Evolutionary conservation across 2,113 vertebrate species (phyloP).

Genomic region (Pristiophorus japonicus): DNA sequence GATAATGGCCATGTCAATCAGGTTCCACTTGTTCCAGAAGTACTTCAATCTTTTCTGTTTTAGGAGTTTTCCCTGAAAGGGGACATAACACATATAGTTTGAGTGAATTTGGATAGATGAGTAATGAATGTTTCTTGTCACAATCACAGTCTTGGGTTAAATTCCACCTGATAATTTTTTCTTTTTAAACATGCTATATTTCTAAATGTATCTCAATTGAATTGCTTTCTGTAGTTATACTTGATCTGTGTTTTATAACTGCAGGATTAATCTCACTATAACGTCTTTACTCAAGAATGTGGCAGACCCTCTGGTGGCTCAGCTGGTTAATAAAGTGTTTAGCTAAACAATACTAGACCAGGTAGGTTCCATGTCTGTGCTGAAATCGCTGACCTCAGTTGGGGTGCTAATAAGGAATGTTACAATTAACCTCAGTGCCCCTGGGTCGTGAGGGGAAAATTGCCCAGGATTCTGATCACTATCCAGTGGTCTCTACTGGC

Average conservation of each 20-base stretch:
- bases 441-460: not conserved
- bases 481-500: not conserved
- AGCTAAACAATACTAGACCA: not conserved
- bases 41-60: conserved; percentile 44
- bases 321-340: not conserved
- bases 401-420: not conserved
- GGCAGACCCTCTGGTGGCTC: not conserved
- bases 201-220: not conserved
- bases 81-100: not conserved
- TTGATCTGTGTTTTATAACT: not conserved
- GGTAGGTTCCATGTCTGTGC: not conserved
- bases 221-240: not conserved
- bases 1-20: conserved; percentile 46
- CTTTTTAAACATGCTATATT: not conserved
- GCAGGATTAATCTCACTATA: not conserved
- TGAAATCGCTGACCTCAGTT: not conserved
- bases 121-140: not conserved
- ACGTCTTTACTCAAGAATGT: not conserved
- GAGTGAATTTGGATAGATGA: not conserved
- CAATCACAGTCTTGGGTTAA: not conserved
- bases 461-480: not conserved
- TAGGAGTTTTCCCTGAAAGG: conserved; percentile 42
- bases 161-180: not conserved
- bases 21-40: conserved; percentile 44
- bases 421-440: not conserved